Base-by-base conservation (phyloP, 2,113 vertebrate genomes). In the Entelurus aequoreus region DNA sequence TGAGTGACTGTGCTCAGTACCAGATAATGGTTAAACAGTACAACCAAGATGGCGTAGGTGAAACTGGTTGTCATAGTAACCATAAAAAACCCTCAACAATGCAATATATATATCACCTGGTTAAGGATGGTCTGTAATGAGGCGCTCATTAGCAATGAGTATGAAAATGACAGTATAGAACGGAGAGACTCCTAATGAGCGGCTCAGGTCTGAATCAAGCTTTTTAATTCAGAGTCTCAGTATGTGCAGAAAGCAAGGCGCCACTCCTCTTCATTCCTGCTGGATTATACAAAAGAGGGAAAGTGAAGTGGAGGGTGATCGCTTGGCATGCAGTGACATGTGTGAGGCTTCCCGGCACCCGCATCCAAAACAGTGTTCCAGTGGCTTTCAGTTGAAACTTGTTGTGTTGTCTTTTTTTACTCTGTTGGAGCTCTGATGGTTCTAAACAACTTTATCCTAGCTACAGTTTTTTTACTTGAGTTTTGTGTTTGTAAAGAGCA, bases 271-370 rank as follows among this genome's bases (percentile, higher is more conserved):
- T 74, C 60, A 66, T 74, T 67, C 68, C 62, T 53, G 50, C 44
- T 60, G 53, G 56, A 53, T 78, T 54, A 40, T n/a, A 12, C 19
- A 12, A 61, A 63, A 55, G 63, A 28, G 66, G 54, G 58, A 48
- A 48, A 49, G 55, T 21, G 11, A 61, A 71, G 72, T 51, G 38
- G 54, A 66, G 40, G 28, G 46, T 42, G 2, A 58, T 56, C 38
- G 16, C 14, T 66, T 42, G 58, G n/a, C 85, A n/a, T 72, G 87
- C 51, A 4, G 58, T 0, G 67, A 84, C 82, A 81, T 44, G 83
- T 62, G 40, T 6, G 56, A 59, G 44, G 38, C 37, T 70, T 58
- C 16, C n/a, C 42, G 56, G 66, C 63, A 35, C 54, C 2, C 35
- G 63, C 69, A 85, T 68, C 53, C 37, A 40, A 67, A 66, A 72